Evolutionary conservation across 2,113 vertebrate species (phyloP).

Genomic region (Indicator maculatus): DNA sequence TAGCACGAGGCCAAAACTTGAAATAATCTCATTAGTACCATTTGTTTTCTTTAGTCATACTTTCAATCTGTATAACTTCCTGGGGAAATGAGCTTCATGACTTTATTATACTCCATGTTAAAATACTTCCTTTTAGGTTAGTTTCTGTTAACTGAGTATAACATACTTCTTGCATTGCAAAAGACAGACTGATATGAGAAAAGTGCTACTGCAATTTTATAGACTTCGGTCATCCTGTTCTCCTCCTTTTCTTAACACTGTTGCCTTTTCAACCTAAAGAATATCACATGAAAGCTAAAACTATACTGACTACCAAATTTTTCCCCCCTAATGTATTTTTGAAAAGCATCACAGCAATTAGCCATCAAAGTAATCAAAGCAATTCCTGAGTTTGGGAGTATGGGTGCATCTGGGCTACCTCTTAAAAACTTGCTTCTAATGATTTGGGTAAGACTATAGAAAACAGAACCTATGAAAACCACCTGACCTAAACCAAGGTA

Average conservation of each 20-base stretch:
- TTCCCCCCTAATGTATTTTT: neutral
- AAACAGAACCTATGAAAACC: neutral
- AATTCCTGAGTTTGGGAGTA: neutral
- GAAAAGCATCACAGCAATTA: neutral
- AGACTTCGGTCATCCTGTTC: neutral
- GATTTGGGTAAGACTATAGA: neutral
- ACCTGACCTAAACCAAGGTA: neutral
- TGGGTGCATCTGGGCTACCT: neutral
- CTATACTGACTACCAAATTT: neutral
- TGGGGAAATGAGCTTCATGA: neutral
- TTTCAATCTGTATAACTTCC: constrained; percentile 16
- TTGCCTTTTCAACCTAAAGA: neutral
- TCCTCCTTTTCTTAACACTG: neutral
- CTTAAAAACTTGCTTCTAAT: neutral
- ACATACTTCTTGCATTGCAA: neutral
- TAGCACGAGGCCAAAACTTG: neutral
- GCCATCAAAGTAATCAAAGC: neutral
- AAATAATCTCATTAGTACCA: constrained; percentile 11
- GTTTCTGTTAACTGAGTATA: neutral
- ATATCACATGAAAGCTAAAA: neutral
- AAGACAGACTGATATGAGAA: neutral
- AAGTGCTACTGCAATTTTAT: neutral
- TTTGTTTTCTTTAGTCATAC: constrained; percentile 36
- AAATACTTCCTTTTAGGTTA: constrained; percentile 10
- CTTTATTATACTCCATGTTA: neutral